Evolutionary conservation across 2,888 invertebrate species (phyloP).

Genomic region (Nemurella pictetii): DNA sequence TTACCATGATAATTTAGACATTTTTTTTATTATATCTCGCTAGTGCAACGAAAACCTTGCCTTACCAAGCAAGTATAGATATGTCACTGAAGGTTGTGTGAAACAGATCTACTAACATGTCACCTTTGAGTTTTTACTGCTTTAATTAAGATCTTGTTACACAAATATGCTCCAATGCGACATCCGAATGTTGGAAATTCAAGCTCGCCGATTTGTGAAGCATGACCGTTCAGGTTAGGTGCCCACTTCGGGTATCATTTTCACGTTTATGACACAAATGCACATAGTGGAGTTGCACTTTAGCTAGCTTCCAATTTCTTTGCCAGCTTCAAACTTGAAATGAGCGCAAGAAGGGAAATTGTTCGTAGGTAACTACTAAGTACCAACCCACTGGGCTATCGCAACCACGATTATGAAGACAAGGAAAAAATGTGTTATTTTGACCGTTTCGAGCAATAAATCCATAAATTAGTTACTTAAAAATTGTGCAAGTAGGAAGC

Average conservation of each 20-base stretch:
- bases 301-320: neutral
- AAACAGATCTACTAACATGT: neutral
- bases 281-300: neutral
- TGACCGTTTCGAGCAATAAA: neutral
- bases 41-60: neutral
- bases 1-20: neutral
- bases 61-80: neutral
- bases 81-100: neutral
- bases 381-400: neutral
- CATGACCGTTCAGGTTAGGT: neutral
- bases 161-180: neutral
- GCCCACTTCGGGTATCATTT: neutral
- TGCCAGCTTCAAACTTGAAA: neutral
- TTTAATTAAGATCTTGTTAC: neutral
- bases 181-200: slow-evolving; percentile 1
- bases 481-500: neutral
- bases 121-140: neutral
- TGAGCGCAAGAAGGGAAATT: neutral
- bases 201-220: slow-evolving; percentile 12
- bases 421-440: neutral
- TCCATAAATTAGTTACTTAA: neutral
- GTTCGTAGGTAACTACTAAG: neutral
- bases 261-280: neutral
- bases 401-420: neutral
- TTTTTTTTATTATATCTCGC: neutral